These are phyloP conservation scores for Candoia aspera DNA, from an alignment of 2,113 vertebrate genomes.

Conservation along the genomic window DNA sequence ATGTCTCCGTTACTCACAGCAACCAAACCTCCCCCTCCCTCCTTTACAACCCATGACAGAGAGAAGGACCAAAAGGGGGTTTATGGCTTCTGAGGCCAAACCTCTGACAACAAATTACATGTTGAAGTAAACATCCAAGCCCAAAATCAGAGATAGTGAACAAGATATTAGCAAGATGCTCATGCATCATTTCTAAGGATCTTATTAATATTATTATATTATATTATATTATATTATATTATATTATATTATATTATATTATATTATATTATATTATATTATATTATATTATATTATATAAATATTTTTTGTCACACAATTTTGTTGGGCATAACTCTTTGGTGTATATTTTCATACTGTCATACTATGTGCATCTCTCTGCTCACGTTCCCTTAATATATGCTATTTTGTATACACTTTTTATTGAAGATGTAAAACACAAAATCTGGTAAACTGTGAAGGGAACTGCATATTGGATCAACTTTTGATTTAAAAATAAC, in stretches of 20 bases:
- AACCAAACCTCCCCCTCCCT: too few species aligned
- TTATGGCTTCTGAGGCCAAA: too few species aligned
- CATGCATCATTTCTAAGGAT: not conserved
- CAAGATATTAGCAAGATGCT: not conserved
- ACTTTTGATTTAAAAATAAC: not conserved
- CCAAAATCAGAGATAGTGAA: not conserved
- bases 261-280: too few species aligned
- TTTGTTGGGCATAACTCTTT: not conserved
- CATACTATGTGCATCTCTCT: not conserved
- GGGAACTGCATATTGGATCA: not conserved
- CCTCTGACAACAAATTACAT: not conserved
- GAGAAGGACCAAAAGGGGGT: too few species aligned
- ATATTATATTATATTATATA: not conserved
- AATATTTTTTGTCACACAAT: not conserved
- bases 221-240: too few species aligned
- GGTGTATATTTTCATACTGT: not conserved
- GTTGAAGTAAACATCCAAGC: not conserved
- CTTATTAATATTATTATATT: not conserved
- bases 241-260: too few species aligned
- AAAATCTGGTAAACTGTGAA: not conserved
- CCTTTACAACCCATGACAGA: too few species aligned
- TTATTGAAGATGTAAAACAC: not conserved
- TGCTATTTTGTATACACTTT: not conserved
- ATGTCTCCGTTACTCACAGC: too few species aligned
- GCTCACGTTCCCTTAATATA: not conserved